These are phyloP conservation scores for Cyclophora albipunctata DNA, from an alignment of 2,888 invertebrate genomes.

Conservation along the genomic window DNA sequence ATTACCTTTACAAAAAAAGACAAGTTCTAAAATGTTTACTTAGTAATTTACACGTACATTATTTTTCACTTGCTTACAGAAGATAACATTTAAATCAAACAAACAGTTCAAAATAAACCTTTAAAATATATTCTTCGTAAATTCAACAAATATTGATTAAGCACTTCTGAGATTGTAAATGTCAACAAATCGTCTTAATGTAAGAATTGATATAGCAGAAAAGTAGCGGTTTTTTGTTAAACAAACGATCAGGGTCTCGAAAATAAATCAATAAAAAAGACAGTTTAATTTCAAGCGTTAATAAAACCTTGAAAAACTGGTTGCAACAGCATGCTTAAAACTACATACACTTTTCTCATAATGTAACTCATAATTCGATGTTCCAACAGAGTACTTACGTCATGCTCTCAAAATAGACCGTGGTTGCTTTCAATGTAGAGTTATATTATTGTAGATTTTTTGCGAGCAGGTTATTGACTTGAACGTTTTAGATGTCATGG, in stretches of 20 bases:
- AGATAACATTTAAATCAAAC: too few species aligned
- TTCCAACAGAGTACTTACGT: conserved; percentile 44
- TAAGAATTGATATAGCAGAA: too few species aligned
- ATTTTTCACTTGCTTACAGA: too few species aligned
- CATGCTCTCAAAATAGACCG: conserved; percentile 59
- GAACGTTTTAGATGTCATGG: conserved; percentile 59
- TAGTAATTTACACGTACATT: background rate
- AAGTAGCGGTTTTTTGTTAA: too few species aligned
- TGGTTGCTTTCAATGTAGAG: conserved; percentile 54
- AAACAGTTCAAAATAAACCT: too few species aligned
- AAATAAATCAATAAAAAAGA: too few species aligned
- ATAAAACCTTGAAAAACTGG: conserved; percentile 24
- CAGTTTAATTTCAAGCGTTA: conserved; percentile 10
- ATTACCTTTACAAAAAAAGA: too few species aligned
- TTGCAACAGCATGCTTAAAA: conserved; percentile 23
- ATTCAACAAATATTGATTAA: too few species aligned
- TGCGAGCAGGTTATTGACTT: conserved; percentile 65
- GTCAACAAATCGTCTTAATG: too few species aligned
- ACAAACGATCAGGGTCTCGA: too few species aligned
- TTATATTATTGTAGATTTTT: conserved; percentile 55
- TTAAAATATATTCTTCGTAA: too few species aligned
- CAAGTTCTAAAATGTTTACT: background rate
- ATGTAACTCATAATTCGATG: conserved; percentile 37
- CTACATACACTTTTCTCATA: conserved; percentile 29
- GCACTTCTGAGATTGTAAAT: too few species aligned